A percentile compares a stretch with the other conserved stretches of the same genome.
phyloP scores from a whole-genome alignment of 2,113 vertebrate genomes.

The Electrona antarctica region DNA sequence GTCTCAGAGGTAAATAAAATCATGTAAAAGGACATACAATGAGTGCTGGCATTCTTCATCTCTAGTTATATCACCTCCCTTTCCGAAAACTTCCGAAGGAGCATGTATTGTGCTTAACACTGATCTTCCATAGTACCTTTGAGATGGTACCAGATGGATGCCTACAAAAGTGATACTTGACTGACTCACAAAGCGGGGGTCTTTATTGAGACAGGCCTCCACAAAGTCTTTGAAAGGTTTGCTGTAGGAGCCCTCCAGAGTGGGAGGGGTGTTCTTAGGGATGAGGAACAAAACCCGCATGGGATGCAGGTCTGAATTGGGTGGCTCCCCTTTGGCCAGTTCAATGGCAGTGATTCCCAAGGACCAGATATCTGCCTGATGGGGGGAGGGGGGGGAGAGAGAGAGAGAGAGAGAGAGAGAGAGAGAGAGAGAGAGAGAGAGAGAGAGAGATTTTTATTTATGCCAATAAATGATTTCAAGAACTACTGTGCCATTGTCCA shows the following conservation, averaged over 20 bases:
- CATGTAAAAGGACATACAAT: too few species aligned
- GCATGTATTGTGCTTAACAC: neutral
- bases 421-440: neutral
- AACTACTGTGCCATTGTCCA: too few species aligned
- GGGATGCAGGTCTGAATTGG: slow-evolving; percentile 96
- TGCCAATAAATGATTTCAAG: neutral
- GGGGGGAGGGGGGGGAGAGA: neutral
- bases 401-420: neutral
- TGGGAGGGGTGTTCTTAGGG: slow-evolving; percentile 96
- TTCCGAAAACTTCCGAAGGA: too few species aligned
- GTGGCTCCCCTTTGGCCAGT: slow-evolving; percentile 95
- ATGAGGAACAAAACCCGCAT: slow-evolving; percentile 98
- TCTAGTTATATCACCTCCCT: too few species aligned
- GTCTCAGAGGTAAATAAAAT: too few species aligned
- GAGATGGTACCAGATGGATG: neutral
- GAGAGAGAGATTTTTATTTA: neutral
- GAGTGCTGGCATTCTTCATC: too few species aligned
- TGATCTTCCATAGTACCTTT: neutral
- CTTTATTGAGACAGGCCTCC: slow-evolving; percentile 97
- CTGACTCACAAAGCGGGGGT: slow-evolving; percentile 95
- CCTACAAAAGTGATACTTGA: slow-evolving; percentile 30
- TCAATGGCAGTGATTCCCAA: slow-evolving; percentile 98
- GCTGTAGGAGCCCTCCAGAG: slow-evolving; percentile 95
- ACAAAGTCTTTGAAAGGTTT: slow-evolving; percentile 98
- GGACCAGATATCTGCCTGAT: slow-evolving; percentile 97